A percentile compares a stretch with the other conserved stretches of the same genome.
phyloP scores from a whole-genome alignment of 2,797 vertebrate genomes.

The Muscicapa striata region DNA sequence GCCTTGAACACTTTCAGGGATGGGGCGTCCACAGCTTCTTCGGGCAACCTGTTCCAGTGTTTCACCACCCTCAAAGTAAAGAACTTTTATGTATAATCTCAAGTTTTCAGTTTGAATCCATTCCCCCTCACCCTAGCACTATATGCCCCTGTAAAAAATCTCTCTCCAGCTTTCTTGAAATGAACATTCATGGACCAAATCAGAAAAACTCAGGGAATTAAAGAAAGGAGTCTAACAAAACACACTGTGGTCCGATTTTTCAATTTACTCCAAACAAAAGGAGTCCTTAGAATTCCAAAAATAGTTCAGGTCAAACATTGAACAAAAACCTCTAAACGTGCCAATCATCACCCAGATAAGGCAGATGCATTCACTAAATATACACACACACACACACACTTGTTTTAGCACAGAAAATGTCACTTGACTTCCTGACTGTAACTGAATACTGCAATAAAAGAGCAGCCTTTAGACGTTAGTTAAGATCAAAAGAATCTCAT shows the following conservation, averaged over 20 bases:
- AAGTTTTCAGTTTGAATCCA: neutral
- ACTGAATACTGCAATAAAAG: conserved; percentile 17
- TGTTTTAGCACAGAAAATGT: conserved; percentile 37
- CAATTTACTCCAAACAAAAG: neutral
- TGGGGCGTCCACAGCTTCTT: neutral
- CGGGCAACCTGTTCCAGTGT: neutral
- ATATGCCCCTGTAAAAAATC: neutral
- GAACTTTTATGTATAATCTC: neutral
- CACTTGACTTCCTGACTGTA: conserved; percentile 42
- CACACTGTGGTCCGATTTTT: neutral
- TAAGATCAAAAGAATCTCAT: conserved; percentile 10
- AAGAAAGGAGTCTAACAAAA: neutral
- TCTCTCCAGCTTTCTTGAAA: neutral
- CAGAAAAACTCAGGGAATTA: neutral
- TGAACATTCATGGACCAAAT: neutral
- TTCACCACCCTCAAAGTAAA: neutral
- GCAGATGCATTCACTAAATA: neutral
- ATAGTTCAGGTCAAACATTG: neutral
- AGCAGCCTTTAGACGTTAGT: neutral
- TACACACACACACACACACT: neutral
- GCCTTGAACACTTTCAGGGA: neutral
- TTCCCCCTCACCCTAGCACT: too few species aligned
- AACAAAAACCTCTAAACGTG: neutral
- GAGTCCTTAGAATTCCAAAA: neutral
- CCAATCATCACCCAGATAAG: neutral